Evolutionary conservation across 2,797 vertebrate genomes (phyloP), one percentile per base, ranked within the genome.

Genomic region (Glyptemys insculpta): DNA sequence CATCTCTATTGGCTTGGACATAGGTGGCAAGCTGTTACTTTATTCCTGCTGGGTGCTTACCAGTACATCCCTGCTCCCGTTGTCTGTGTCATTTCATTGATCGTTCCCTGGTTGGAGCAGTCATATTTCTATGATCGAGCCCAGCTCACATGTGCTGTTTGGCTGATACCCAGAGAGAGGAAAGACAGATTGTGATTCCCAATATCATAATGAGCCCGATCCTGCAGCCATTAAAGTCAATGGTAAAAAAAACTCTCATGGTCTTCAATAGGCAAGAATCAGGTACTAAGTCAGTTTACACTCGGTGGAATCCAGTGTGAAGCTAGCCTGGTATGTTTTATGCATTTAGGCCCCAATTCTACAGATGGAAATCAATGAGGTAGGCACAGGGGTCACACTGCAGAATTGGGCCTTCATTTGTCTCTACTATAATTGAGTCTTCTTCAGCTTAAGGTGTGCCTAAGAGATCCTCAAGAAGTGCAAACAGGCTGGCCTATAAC

Each of bases 81-180:
- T 68, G 10, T 72, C 86, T 93, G 93, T 88, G 31, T 93, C 87
- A 95, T 93, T 11, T 4, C 78, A 81, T 3, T 83, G 91, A 80
- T 86, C 83, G 72, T 85, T 85, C 53, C 5, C 92, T 93, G 87
- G 88, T 72, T 91, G 93, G 57, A 92, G 85, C 85, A 87, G 65
- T 31, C 50, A 74, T 90, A 91, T 89, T 93, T 81, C 47, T 89
- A 53, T 72, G 85, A 92, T 92, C 91, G 12, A 12, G 65, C 65
- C 0, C 2, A 37, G 68, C 80, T 83, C 50, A 93, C 91, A 79
- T 83, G 53, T 72, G 68, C 86, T 93, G 89, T 89, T 81, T 89
- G 18, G 56, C 62, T 65, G 62, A 9, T 19, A n/a, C 78, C 92
- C 52, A 95, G 86, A 97, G 92, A 89, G 86, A 91, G 92, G 16